Evolutionary conservation across 2,113 vertebrate genomes (phyloP).

Genomic region (Pygoscelis adeliae): DNA sequence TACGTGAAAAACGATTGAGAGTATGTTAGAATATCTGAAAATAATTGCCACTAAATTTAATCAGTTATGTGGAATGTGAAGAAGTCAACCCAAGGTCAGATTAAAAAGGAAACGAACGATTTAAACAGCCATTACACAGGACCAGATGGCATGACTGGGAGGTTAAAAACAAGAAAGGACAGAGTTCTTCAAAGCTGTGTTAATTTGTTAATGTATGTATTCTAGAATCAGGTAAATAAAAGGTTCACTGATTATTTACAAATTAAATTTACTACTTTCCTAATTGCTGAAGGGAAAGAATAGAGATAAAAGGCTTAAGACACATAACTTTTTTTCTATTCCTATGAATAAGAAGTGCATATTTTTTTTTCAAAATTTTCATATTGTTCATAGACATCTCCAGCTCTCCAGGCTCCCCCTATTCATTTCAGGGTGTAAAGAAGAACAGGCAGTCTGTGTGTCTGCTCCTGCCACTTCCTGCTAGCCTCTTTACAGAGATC

Average conservation of each 20-base stretch:
- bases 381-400: background rate
- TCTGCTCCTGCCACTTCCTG: background rate
- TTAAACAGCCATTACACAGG: background rate
- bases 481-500: background rate
- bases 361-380: background rate
- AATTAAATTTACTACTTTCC: background rate
- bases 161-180: constrained; percentile 9
- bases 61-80: constrained; percentile 21
- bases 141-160: background rate
- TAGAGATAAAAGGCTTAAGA: background rate
- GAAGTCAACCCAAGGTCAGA: constrained; percentile 8
- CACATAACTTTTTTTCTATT: background rate
- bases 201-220: background rate
- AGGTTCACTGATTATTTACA: background rate
- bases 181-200: background rate
- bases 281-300: background rate
- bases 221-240: background rate
- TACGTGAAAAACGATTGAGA: background rate
- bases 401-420: background rate
- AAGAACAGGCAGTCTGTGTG: background rate
- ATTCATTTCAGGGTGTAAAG: background rate
- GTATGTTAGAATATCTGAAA: constrained; percentile 7
- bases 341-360: background rate
- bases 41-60: constrained; percentile 43
- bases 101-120: background rate